A percentile compares a stretch with the other conserved stretches of the same genome.
Conservation (phyloP, 1,140 invertebrate species). For the Varroa destructor region DNA sequence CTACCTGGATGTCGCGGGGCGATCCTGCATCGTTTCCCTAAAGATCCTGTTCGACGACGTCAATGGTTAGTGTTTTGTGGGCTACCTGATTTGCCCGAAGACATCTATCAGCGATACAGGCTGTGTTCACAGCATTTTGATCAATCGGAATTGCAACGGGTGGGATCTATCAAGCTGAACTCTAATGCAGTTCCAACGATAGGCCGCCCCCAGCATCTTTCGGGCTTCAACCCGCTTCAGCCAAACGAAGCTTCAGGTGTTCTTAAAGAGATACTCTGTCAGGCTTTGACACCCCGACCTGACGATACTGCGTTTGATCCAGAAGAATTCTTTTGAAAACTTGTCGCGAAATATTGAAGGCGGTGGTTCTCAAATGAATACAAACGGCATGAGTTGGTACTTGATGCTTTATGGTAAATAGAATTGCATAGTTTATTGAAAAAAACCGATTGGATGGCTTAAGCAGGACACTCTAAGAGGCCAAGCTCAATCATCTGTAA, state of each 20-base stretch:
- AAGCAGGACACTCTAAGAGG: no score
- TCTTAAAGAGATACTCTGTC: background rate
- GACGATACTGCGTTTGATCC: background rate
- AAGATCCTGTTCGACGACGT: background rate
- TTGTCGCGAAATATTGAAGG: no score
- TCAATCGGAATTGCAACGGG: background rate
- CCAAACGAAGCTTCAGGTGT: background rate
- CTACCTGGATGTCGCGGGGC: background rate
- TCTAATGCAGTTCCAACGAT: background rate
- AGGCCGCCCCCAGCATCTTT: background rate
- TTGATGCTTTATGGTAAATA: no score
- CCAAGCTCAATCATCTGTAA: no score
- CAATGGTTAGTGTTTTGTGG: constrained; percentile 6
- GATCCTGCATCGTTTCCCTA: constrained; percentile 6
- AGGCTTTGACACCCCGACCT: background rate
- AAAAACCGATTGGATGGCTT: no score
- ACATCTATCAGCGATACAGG: background rate
- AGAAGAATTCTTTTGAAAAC: no score
- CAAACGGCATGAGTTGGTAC: no score
- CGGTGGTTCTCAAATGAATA: no score
- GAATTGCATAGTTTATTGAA: no score
- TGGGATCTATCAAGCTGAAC: background rate
- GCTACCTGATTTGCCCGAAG: constrained; percentile 7
- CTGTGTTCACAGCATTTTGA: constrained; percentile 24
- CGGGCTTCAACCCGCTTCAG: background rate